Base-by-base conservation (phyloP, 2,888 invertebrate species). In the Drosophila fulvimacula region DNA sequence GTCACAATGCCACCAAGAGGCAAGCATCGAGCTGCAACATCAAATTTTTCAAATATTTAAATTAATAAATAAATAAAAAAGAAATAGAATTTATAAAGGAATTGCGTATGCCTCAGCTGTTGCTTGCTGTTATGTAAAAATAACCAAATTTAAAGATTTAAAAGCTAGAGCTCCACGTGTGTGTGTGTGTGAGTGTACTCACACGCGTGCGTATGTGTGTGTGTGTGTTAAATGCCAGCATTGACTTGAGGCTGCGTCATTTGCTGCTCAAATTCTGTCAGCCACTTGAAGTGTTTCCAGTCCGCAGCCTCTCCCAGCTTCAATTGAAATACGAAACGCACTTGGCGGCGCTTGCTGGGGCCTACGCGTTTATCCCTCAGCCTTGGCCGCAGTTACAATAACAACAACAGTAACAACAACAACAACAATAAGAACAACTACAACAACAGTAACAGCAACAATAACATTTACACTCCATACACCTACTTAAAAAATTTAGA, bases 401-500 rank as follows among this genome's bases (percentile, higher is more conserved):
- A 38, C 52, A 61, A 42, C 36, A 57, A 5, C 32, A 57, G 36
- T 42, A 42, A 42, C 57, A 59, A 19, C 42, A 49, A 55, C 46
- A 71, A 52, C 48, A 64, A 27, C 53, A 59, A 36, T n/a, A n/a
- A n/a, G n/a, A 49, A 55, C 46, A 71, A 52, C 48, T 61, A 27
- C 53, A 59, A 36, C 51, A 52, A 44, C 21, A 41, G 10, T 21
- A 61, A 44, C 49, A 52, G 36, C 58, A 66, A 39, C 51, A 55
- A 62, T 44, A 73, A 58, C 58, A 65, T 63, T 63, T 39, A 79
- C 71, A 71, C 61, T 74, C 75, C 62, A 76, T 75, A 90, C 90
- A 83, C 87, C 90, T 90, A 90, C 89, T 88, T 90, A 82, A 79
- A 80, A 80, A 80, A 73, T 87, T 89, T 90, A 90, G 89, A 89